Base-by-base conservation (phyloP, 2,113 vertebrate genomes). In the Otocyon megalotis region DNA sequence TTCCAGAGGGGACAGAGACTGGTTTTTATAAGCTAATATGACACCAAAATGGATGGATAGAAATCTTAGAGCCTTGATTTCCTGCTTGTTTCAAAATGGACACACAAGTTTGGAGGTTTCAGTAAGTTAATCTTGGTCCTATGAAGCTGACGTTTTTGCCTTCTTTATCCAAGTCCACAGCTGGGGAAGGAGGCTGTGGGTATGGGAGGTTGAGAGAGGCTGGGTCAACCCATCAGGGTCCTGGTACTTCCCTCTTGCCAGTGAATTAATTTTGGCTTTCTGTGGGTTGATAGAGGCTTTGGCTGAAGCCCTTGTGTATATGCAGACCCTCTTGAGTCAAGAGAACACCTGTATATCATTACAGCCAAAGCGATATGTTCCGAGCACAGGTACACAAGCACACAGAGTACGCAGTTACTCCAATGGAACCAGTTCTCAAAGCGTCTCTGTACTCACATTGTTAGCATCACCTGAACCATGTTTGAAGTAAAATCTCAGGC, bases 61-160 rank as follows among this genome's bases (percentile, higher is more conserved):
- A 11, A 63, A 20, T 26, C 35, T 35, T 13, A 74, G 79, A 90
- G 24, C 19, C 17, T 76, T 48, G 53, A 67, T 32, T 80, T 26
- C 56, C 63, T 2, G 10, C 32, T 62, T 48, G 48, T 86, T 96
- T 96, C 32, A 67, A 93, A 96, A 90, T n/a, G 71, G 84, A 94
- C 5, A 35, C 35, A 79, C 37, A 48, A 17, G 17, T 48, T 15
- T 62, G 35, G 69, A 54, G 14, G 48, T 84, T 92, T 90, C 11
- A 63, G 37, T 17, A 79, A 88, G 54, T 32, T 56, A 54, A 8
- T 72, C 67, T 96, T 24, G 56, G 53, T 3, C 32, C 28, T 1
- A 19, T 53, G 63, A 65, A 37, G 30, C 7, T 16, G 4, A 50
- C 8, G 3, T 93, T 43, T 84, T 72, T 48, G 48, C 30, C 56